Base-by-base conservation (phyloP, 2,797 vertebrate species). In the Dermochelys coriacea region DNA sequence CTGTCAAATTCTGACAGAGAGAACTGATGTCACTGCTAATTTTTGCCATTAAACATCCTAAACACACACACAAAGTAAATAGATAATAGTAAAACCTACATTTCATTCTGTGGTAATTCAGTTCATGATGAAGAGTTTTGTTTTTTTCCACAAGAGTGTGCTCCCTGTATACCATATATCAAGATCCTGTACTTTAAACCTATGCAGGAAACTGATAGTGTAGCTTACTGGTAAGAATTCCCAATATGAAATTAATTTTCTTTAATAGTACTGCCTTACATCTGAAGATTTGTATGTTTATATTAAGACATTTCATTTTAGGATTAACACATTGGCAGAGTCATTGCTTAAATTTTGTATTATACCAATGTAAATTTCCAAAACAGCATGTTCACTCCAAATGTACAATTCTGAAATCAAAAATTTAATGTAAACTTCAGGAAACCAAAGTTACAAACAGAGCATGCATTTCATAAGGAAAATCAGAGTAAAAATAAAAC, bases 341-440 rank as follows among this genome's bases (percentile, higher is more conserved):
- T 95, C 85, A 93, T 95, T 96, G 68, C 50, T 85, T 97, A 97
- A 82, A 85, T 41, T 54, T 54, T 95, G 87, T 96, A 94, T 97
- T 90, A 91, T 93, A 97, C 91, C 98, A 98, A 95, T 97, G 97
- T 97, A 97, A 98, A 97, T 98, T 97, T 97, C 96, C 96, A 98
- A 94, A 98, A 98, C 96, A 97, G 96, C 96, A 97, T 97, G 97
- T 98, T 98, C 98, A 97, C 97, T 97, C 97, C 98, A 98, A 98
- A 98, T 98, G 98, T 99, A 98, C 98, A 99, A 99, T 98, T 98
- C 97, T 98, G 97, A 97, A 98, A 98, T 97, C 91, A 98, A 98
- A 98, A 98, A 97, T 97, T 98, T 97, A 98, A 98, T 98, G 98
- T 98, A 98, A 99, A 99, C 98, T 98, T 98, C 98, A 97, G 97